Conservation (phyloP, 2,888 invertebrate species). For the Cryptophagus acutangulus region DNA sequence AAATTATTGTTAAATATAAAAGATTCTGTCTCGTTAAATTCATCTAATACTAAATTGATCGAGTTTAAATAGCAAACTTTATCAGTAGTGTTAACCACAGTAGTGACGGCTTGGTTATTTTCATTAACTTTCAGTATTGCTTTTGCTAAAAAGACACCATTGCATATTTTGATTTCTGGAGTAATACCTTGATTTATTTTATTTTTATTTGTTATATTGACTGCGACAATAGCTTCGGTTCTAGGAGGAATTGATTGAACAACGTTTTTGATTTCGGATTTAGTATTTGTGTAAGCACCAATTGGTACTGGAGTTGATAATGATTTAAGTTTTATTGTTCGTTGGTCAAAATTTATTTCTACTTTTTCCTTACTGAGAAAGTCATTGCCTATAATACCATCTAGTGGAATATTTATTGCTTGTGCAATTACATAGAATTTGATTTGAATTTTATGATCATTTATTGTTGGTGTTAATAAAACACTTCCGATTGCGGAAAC, state of each 20-base stretch:
- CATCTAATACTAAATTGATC: conserved; percentile 6
- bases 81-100: conserved; percentile 10
- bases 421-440: neutral
- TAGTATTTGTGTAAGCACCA: too few relatives aligned
- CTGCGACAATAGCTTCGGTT: conserved; percentile 6
- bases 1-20: conserved; percentile 5
- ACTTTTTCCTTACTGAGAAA: conserved; percentile 11
- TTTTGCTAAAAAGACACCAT: conserved; percentile 5
- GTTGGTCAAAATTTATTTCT: conserved; percentile 12
- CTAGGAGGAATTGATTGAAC: conserved; percentile 4
- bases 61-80: neutral
- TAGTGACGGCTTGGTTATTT: conserved; percentile 6
- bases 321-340: conserved; percentile 1
- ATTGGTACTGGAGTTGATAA: neutral
- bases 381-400: conserved; percentile 22
- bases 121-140: conserved; percentile 7
- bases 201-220: conserved; percentile 7
- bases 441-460: neutral
- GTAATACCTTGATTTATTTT: conserved; percentile 10
- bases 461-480: neutral
- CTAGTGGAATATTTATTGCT: conserved; percentile 13
- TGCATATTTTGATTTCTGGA: neutral
- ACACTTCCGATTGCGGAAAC: neutral
- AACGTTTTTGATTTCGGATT: neutral
- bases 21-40: conserved; percentile 6